A percentile compares a stretch with the other conserved stretches of the same genome.
These are phyloP conservation scores for Columba janthina DNA, from an alignment of 2,113 vertebrate genomes.

Conservation along the genomic window DNA sequence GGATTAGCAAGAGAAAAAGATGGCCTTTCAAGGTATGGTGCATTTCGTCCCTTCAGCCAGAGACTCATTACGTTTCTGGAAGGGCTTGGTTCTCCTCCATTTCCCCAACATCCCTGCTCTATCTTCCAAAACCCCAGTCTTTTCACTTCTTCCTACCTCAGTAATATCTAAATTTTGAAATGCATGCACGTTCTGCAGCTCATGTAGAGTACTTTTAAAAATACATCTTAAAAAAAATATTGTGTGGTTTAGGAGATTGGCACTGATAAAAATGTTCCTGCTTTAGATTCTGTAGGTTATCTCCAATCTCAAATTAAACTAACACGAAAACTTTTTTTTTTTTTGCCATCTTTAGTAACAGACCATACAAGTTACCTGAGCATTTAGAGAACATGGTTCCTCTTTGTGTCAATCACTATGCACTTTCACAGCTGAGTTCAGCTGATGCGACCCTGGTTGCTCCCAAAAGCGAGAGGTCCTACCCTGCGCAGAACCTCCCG, in stretches of 20 bases:
- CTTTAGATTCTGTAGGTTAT: background rate
- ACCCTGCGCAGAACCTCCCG: background rate
- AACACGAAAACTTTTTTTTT: background rate
- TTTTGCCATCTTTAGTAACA: background rate
- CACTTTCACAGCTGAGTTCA: background rate
- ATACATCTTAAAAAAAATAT: background rate
- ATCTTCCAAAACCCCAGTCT: background rate
- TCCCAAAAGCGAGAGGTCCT: background rate
- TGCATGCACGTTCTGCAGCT: background rate
- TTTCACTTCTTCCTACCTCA: background rate
- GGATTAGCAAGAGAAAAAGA: background rate
- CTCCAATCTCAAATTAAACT: background rate
- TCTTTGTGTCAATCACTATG: background rate
- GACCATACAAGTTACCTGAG: background rate
- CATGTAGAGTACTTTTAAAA: background rate
- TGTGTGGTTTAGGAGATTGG: background rate
- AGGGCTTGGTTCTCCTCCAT: background rate
- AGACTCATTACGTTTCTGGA: background rate
- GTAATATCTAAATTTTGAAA: background rate
- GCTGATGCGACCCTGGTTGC: background rate
- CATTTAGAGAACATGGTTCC: background rate
- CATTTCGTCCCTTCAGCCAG: background rate
- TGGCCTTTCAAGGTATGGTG: background rate
- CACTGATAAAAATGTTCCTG: background rate
- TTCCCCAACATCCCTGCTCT: background rate